Evolutionary conservation across 1,140 invertebrate genomes (phyloP).

Genomic region (Pseudomyrmex pallidus): DNA sequence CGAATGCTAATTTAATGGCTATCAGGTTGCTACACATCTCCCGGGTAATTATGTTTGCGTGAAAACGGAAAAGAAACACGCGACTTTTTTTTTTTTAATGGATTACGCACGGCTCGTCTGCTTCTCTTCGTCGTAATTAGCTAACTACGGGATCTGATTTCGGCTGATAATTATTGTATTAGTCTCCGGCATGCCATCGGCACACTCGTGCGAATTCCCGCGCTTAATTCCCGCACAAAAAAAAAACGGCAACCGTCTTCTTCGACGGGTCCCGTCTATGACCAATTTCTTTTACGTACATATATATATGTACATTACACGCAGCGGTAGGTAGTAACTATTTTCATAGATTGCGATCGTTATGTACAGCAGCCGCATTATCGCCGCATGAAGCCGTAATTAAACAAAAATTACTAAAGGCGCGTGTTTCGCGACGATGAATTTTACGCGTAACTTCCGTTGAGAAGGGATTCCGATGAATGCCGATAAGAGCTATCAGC

Average conservation of each 20-base stretch:
- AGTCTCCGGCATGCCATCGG: constrained; percentile 68
- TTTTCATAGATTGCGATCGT: constrained; percentile 69
- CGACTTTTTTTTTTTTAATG: constrained; percentile 44
- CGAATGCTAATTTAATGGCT: constrained; percentile 59
- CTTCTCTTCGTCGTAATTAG: constrained; percentile 70
- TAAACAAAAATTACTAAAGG: constrained; percentile 57
- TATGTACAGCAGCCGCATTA: constrained; percentile 24
- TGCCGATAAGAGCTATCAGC: constrained; percentile 35
- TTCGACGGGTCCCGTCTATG: constrained; percentile 11
- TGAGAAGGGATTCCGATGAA: constrained; percentile 19
- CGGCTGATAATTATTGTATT: constrained; percentile 71
- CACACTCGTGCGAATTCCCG: constrained; percentile 66
- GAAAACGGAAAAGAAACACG: constrained; percentile 66
- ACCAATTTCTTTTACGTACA: constrained; percentile 44
- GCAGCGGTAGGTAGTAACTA: constrained; percentile 15
- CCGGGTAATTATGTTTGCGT: constrained; percentile 40
- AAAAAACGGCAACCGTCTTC: background rate
- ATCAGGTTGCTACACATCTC: constrained; percentile 40
- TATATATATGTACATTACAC: background rate
- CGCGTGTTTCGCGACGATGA: constrained; percentile 44
- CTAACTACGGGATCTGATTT: constrained; percentile 76
- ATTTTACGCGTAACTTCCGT: constrained; percentile 49
- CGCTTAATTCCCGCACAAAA: constrained; percentile 65
- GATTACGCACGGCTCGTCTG: constrained; percentile 33
- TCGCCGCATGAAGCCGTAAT: constrained; percentile 38